A percentile compares a stretch with the other conserved stretches of the same genome.
Conservation (phyloP, 1,140 invertebrate species). For the Reticulitermes speratus region DNA sequence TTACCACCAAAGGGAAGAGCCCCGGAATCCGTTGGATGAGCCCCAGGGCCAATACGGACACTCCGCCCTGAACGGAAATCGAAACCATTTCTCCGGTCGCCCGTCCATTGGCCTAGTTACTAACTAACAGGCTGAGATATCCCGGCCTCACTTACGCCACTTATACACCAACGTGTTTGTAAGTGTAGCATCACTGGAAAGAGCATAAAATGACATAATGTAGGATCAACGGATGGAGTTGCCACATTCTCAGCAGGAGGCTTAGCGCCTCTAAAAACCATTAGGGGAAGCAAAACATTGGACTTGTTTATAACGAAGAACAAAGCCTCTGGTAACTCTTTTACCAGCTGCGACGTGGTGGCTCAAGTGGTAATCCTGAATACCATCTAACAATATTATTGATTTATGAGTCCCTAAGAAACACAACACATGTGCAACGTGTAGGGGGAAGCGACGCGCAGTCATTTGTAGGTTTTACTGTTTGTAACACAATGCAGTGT, state of each 20-base stretch:
- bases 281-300: not conserved
- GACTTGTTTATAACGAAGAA: not conserved
- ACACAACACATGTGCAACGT: no score
- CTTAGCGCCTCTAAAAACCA: not conserved
- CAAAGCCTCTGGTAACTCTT: not conserved
- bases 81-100: no score
- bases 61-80: no score
- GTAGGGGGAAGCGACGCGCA: no score
- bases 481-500: no score
- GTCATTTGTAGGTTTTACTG: no score
- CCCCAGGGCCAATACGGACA: no score
- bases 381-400: not conserved
- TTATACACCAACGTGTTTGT: not conserved
- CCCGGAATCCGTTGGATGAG: no score
- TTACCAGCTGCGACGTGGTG: not conserved
- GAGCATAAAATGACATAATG: not conserved
- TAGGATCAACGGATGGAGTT: not conserved
- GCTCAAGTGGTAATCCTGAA: not conserved
- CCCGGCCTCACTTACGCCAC: not conserved
- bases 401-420: not conserved
- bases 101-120: no score
- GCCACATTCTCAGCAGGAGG: not conserved
- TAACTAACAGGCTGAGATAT: no score
- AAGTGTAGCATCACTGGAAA: not conserved
- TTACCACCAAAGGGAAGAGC: no score